A percentile compares a stretch with the other conserved stretches of the same genome.
These are phyloP conservation scores for Falco cherrug DNA, from an alignment of 2,797 vertebrate species.

Conservation along the genomic window DNA sequence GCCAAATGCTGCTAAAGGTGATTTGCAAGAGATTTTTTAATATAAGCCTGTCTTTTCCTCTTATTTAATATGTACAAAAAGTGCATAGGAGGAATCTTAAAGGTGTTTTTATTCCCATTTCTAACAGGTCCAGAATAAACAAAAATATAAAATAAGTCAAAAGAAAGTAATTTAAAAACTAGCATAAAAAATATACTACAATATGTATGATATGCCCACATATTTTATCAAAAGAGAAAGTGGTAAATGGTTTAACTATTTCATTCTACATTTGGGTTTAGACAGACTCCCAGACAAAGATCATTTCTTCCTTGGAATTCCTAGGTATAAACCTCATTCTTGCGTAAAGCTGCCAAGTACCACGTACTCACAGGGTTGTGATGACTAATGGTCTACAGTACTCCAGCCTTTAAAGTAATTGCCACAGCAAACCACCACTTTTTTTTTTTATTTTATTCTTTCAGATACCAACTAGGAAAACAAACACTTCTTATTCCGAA, in stretches of 20 bases:
- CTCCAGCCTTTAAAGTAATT: background rate
- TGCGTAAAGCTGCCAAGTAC: background rate
- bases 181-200: background rate
- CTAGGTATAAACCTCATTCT: background rate
- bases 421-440: background rate
- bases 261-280: background rate
- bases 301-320: background rate
- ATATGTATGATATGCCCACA: rapidly evolving
- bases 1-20: background rate
- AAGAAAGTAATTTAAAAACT: background rate
- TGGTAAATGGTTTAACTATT: background rate
- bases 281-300: background rate
- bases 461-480: background rate
- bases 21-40: background rate
- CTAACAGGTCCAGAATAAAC: background rate
- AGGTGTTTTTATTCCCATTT: background rate
- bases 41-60: background rate
- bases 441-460: too few relatives aligned
- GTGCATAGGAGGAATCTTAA: background rate
- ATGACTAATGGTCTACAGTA: background rate
- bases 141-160: background rate
- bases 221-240: background rate
- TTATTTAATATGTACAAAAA: background rate
- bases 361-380: background rate
- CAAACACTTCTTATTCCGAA: background rate